A percentile compares a stretch with the other conserved stretches of the same genome.
Conservation (phyloP, 2,797 vertebrate genomes). For the Eurystomus glaucurus region DNA sequence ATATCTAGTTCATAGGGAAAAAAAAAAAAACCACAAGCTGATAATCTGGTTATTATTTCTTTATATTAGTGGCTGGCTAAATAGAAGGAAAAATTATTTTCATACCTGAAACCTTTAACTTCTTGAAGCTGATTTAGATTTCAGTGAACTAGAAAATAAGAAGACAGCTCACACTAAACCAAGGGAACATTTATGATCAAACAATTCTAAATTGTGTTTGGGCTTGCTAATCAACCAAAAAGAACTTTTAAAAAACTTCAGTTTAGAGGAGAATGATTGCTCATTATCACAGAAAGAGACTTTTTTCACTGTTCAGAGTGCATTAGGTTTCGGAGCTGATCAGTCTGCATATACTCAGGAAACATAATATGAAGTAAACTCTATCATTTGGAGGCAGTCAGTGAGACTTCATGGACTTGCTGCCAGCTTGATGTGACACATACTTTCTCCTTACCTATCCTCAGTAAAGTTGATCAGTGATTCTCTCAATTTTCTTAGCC, state of each 20-base stretch:
- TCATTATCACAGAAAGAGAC: not conserved
- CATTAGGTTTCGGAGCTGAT: not conserved
- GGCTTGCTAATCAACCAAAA: not conserved
- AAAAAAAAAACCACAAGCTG: no score
- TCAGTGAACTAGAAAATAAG: conserved; percentile 52
- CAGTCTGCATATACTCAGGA: not conserved
- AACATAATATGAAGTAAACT: not conserved
- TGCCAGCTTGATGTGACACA: not conserved
- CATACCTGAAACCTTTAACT: not conserved
- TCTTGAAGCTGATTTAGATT: conserved; percentile 38
- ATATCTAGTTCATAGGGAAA: no score
- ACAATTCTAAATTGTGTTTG: not conserved
- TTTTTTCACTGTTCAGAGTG: not conserved
- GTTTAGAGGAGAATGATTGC: not conserved
- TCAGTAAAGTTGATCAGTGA: not conserved
- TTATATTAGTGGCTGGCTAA: no score
- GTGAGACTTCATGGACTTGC: not conserved
- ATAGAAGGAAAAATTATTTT: not conserved
- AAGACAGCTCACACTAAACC: not conserved
- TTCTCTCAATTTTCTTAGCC: not conserved
- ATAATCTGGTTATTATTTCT: no score
- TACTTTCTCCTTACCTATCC: not conserved
- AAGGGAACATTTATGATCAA: not conserved
- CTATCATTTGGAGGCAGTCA: not conserved
- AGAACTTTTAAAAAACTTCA: not conserved